A percentile compares a stretch with the other conserved stretches of the same genome.
Evolutionary conservation across 2,888 invertebrate species (phyloP).

Genomic region (Celastrina argiolus): DNA sequence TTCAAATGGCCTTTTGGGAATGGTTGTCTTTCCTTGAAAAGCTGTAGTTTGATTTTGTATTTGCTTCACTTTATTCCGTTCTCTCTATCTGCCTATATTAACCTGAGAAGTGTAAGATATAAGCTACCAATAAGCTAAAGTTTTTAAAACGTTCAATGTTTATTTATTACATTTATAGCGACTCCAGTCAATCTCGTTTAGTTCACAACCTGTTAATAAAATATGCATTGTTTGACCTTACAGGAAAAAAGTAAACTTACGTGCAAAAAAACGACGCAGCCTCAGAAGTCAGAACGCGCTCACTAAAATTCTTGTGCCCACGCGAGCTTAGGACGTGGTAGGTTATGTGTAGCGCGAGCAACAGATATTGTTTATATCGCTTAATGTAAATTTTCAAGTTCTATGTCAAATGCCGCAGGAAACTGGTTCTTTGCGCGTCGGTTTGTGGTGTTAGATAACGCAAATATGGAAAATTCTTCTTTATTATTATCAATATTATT

Average conservation of each 20-base stretch:
- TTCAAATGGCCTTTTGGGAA: no score
- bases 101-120: no score
- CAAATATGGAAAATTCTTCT: conserved; percentile 21
- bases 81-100: no score
- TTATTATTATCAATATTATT: neutral
- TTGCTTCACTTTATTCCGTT: no score
- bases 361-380: conserved; percentile 52
- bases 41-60: no score
- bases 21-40: no score
- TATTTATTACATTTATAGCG: neutral
- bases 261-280: neutral
- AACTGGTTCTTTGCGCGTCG: conserved; percentile 38
- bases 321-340: no score
- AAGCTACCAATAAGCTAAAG: neutral
- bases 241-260: neutral
- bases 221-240: conserved; percentile 3
- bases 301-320: neutral
- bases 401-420: conserved; percentile 56
- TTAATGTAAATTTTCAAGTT: conserved; percentile 70
- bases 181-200: neutral
- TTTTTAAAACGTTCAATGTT: neutral
- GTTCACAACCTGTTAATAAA: neutral
- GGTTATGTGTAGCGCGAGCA: neutral
- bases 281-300: neutral
- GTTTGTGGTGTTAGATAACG: conserved; percentile 28